phyloP scores from a whole-genome alignment of 2,888 invertebrate species.

The Rhopalosiphum nymphaeae region DNA sequence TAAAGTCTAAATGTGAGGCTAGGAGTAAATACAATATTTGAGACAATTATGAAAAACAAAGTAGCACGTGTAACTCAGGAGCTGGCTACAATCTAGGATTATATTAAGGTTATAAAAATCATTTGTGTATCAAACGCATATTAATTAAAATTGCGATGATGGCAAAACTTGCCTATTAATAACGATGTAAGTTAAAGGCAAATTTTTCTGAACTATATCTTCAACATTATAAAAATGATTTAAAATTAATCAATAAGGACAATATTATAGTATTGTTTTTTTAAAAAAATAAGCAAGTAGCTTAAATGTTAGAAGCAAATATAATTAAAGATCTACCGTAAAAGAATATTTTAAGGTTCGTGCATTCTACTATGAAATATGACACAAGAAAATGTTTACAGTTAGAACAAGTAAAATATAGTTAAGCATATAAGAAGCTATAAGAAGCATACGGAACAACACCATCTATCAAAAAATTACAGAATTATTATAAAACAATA shows the following conservation, averaged over 20 bases:
- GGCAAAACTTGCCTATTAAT: not conserved
- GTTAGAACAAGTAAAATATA: not conserved
- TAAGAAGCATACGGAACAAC: not conserved
- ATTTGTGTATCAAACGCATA: not conserved
- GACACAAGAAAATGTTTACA: too few relatives aligned
- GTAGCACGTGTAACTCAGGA: not conserved
- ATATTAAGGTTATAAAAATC: not conserved
- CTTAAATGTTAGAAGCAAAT: not conserved
- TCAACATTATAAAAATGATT: not conserved
- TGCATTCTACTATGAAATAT: not conserved
- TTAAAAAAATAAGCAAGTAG: not conserved
- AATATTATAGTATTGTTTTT: not conserved
- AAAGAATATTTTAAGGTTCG: not conserved
- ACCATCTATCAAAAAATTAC: not conserved
- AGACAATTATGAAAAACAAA: not conserved
- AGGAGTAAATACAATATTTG: not conserved
- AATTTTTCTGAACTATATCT: not conserved
- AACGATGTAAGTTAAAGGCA: not conserved
- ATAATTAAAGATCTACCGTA: not conserved
- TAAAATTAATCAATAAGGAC: not conserved
- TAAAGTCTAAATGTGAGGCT: not conserved
- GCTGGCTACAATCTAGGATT: not conserved
- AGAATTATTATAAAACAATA: not conserved
- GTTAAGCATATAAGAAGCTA: not conserved
- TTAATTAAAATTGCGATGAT: not conserved